Base-by-base conservation (phyloP, 2,113 vertebrate species). In the Stictonetta naevosa region DNA sequence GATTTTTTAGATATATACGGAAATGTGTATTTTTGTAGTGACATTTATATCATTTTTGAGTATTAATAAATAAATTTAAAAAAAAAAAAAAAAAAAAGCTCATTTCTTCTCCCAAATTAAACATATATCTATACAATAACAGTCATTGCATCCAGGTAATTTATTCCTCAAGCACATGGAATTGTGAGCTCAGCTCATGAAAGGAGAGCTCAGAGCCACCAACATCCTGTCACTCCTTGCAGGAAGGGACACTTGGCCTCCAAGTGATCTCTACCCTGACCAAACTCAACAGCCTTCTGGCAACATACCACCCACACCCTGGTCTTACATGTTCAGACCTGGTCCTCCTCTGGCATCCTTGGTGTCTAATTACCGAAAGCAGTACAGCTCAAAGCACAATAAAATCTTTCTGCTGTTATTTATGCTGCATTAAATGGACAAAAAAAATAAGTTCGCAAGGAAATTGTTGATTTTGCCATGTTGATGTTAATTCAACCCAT, bases 321-420 rank as follows among this genome's bases (percentile, higher is more conserved):
- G 18, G 31, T 8, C 21, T n/a, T 66, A 3, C 78, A 0, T 91
- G 95, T 74, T 82, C 74, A 91, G 87, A 73, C 91, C 4, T 79
- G 67, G 19, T 21, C 67, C 66, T 85, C 26, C 60, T 62, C 83
- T 52, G 71, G 13, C 31, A 90, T 16, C 23, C 8, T 48, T 11
- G 0, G 5, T 17, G 26, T 75, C 66, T 67, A 28, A 34, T 58
- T 34, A 59, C 20, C 0, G 0, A 68, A 73, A 72, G 16, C 60
- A 92, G 23, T 36, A 23, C 31, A 71, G n/a, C 14, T 58, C 46
- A 84, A 63, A 71, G 25, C 73, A n/a, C 40, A 90, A 38, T 26
- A 22, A 88, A 40, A 5, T 26, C 34, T 64, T 58, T 40, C 19
- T 55, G 11, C 21, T 67, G 18, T 3, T 52, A 14, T 10, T 74